phyloP scores from a whole-genome alignment of 2,888 invertebrate genomes.

The Agrotis ipsilon region DNA sequence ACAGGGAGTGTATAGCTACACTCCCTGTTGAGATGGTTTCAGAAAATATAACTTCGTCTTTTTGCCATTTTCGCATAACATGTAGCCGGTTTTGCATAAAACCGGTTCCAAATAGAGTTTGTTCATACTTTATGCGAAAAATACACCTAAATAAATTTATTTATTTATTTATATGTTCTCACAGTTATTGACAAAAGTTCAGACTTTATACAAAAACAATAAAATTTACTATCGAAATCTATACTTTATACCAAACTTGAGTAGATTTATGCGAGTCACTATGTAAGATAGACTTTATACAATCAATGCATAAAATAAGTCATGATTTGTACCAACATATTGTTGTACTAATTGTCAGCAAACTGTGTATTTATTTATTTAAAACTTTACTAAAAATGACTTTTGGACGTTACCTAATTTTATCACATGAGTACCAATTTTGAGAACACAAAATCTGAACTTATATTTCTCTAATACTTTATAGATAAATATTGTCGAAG shows the following conservation, averaged over 20 bases:
- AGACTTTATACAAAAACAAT: slow-evolving; percentile 41
- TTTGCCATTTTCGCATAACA: too few species aligned
- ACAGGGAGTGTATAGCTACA: too few species aligned
- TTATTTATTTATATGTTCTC: background rate
- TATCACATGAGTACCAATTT: background rate
- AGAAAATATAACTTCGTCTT: too few species aligned
- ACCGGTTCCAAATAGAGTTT: background rate
- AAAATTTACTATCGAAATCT: slow-evolving; percentile 33
- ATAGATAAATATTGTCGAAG: too few species aligned
- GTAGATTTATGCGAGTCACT: slow-evolving; percentile 34
- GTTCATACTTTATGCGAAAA: slow-evolving; percentile 8
- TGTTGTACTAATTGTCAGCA: background rate
- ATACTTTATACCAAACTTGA: slow-evolving; percentile 46
- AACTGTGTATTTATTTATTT: background rate
- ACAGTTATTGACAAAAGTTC: background rate
- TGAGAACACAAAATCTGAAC: background rate
- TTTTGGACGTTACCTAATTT: background rate
- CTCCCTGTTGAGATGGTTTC: too few species aligned
- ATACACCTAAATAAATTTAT: background rate
- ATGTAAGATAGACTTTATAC: slow-evolving; percentile 37
- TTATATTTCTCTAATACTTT: background rate
- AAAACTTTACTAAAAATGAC: background rate
- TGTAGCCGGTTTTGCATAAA: background rate
- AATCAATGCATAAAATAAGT: slow-evolving; percentile 11
- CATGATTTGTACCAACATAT: slow-evolving; percentile 28